phyloP scores from a whole-genome alignment of 2,888 invertebrate genomes.

The Xestia sexstrigata region DNA sequence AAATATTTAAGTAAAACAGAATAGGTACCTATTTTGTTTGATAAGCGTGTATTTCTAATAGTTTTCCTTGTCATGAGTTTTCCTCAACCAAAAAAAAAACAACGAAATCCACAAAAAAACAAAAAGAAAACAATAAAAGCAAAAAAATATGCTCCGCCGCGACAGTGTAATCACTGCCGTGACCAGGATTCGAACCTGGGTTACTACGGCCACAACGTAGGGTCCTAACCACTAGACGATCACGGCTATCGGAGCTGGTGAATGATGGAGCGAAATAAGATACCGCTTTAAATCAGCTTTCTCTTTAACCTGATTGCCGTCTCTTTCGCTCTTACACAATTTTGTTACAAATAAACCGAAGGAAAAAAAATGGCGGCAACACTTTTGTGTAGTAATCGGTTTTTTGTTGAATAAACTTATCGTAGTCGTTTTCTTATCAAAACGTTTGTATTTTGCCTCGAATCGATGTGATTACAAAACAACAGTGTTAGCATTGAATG shows the following conservation, averaged over 20 bases:
- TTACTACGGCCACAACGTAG: slow-evolving; percentile 94
- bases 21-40: not conserved
- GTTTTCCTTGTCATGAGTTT: too few relatives aligned
- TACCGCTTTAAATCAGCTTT: slow-evolving; percentile 16
- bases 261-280: not conserved
- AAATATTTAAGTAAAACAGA: not conserved
- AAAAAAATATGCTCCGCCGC: slow-evolving; percentile 54
- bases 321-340: slow-evolving; percentile 37
- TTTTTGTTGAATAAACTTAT: slow-evolving; percentile 33
- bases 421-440: slow-evolving; percentile 46
- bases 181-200: slow-evolving; percentile 93
- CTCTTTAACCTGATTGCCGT: not conserved
- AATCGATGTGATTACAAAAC: slow-evolving; percentile 11
- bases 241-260: slow-evolving; percentile 89
- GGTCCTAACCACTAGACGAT: slow-evolving; percentile 94
- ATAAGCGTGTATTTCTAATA: too few relatives aligned
- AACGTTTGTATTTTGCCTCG: slow-evolving; percentile 11
- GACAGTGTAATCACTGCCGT: slow-evolving; percentile 76
- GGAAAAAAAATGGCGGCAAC: slow-evolving; percentile 4
- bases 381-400: slow-evolving; percentile 18
- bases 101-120: not conserved
- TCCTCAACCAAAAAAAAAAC: not conserved
- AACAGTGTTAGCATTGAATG: slow-evolving; percentile 36
- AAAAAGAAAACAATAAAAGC: not conserved
- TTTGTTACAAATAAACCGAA: slow-evolving; percentile 24